Conservation (phyloP, 1,140 invertebrate genomes). For the Ostrea denselamellosa region DNA sequence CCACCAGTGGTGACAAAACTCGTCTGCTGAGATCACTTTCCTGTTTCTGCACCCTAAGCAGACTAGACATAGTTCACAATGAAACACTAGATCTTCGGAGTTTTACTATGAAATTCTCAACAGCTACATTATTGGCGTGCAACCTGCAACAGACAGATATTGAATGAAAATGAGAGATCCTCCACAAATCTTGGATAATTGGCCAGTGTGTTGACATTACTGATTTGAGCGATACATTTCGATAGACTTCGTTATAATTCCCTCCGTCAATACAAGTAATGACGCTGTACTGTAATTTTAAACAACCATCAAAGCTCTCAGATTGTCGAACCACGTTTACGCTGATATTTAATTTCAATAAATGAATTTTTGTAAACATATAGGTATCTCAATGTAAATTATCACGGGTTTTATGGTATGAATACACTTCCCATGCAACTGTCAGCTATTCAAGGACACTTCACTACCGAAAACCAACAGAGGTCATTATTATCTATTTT, state of each 20-base stretch:
- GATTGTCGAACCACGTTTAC: slow-evolving; percentile 16
- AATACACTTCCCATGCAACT: neutral
- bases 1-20: slow-evolving; percentile 58
- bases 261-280: slow-evolving; percentile 7
- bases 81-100: neutral
- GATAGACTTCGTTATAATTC: neutral
- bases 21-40: slow-evolving; percentile 29
- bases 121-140: neutral
- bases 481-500: neutral
- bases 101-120: neutral
- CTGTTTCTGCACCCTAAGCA: slow-evolving; percentile 8
- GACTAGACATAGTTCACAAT: slow-evolving; percentile 11
- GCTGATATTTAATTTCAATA: slow-evolving; percentile 33
- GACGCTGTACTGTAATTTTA: slow-evolving; percentile 7
- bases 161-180: neutral
- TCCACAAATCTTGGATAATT: neutral
- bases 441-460: neutral
- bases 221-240: slow-evolving; percentile 17
- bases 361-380: slow-evolving; percentile 2
- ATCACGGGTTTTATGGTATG: neutral
- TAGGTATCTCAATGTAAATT: slow-evolving; percentile 8
- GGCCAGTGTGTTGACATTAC: slow-evolving; percentile 7
- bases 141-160: neutral
- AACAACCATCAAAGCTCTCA: neutral
- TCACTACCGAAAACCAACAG: neutral